Evolutionary conservation across 2,888 invertebrate species (phyloP), one percentile per base, ranked within the genome.

Genomic region (Euplexia lucipara): DNA sequence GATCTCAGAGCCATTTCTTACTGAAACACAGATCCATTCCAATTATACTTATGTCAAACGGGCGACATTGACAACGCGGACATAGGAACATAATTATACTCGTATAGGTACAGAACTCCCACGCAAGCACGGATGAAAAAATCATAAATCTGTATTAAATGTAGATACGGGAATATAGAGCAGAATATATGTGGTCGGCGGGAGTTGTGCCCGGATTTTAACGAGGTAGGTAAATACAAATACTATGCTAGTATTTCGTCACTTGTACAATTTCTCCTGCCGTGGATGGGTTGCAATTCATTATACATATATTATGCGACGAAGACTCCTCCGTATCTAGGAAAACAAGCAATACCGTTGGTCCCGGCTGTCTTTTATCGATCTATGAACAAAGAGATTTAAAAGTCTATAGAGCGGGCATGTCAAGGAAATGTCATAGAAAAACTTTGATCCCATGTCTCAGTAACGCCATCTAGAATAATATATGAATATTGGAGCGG

Each of bases 1-100:
- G 63, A 69, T 49, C 41, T 72, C 75, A 69, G 44, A 26, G 3
- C 20, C 57, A 70, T 70, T 54, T 64, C 47, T 62, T 35, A n/a
- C 20, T 34, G 32, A 35, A 51, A 52, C 74, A 51, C 18, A 56
- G 57, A 75, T 70, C 32, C 47, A 70, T 64, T 75, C 73, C 73
- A 75, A 75, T 75, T 77, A 77, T 69, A 64, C 64, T 45, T 47
- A 51, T 70, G 78, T 77, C 76, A 61, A 70, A 44, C 57, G 47
- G 12, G 1, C 30, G 66, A 78, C 76, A 63, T 63, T 77, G 62
- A 70, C 74, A 70, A 41, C 61, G 45, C 71, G 61, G 76, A 53
- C 74, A 66, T 70, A 69, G 54, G n/a, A 52, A 59, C 56, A 73
- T 60, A 51, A 54, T 67, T 73, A 67, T 70, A 59, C n/a, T n/a